Percentiles rank a stretch among this genome's conserved stretches.
These are phyloP conservation scores for Amphipoea lucens DNA, from an alignment of 2,888 invertebrate genomes.

Conservation along the genomic window DNA sequence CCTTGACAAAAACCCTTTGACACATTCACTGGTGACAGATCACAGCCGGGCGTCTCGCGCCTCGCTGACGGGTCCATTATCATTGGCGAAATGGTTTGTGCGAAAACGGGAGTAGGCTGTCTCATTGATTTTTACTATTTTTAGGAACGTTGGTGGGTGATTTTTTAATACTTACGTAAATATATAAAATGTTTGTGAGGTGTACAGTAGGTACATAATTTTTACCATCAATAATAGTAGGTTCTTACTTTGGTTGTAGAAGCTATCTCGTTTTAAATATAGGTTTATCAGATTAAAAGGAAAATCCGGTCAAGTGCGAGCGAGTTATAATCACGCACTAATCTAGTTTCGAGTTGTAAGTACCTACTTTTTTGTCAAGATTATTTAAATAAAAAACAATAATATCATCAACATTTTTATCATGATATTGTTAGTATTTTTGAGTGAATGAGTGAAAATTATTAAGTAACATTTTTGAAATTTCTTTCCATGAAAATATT, in stretches of 20 bases:
- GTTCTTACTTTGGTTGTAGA: background rate
- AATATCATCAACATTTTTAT: background rate
- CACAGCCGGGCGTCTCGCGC: constrained; percentile 85
- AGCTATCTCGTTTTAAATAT: too few species aligned
- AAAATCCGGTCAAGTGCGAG: background rate
- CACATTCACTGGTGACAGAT: constrained; percentile 85
- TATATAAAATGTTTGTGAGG: background rate
- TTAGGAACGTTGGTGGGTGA: constrained; percentile 16
- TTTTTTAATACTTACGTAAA: constrained; percentile 2
- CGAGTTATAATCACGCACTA: background rate
- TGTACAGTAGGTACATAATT: too few species aligned
- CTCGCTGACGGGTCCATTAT: constrained; percentile 83
- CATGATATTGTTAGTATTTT: background rate
- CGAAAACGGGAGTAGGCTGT: constrained; percentile 57
- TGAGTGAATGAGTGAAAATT: background rate
- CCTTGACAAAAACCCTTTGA: constrained; percentile 88
- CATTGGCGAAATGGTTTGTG: constrained; percentile 73
- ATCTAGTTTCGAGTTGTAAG: background rate
- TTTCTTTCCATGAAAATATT: background rate
- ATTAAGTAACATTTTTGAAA: too few species aligned
- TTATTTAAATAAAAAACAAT: background rate
- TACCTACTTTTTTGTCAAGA: background rate
- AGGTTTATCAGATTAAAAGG: background rate
- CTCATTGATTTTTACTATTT: constrained; percentile 58
- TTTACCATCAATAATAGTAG: too few species aligned